A percentile compares a stretch with the other conserved stretches of the same genome.
phyloP scores from a whole-genome alignment of 2,113 vertebrate species.

The Corythornis vintsioides region DNA sequence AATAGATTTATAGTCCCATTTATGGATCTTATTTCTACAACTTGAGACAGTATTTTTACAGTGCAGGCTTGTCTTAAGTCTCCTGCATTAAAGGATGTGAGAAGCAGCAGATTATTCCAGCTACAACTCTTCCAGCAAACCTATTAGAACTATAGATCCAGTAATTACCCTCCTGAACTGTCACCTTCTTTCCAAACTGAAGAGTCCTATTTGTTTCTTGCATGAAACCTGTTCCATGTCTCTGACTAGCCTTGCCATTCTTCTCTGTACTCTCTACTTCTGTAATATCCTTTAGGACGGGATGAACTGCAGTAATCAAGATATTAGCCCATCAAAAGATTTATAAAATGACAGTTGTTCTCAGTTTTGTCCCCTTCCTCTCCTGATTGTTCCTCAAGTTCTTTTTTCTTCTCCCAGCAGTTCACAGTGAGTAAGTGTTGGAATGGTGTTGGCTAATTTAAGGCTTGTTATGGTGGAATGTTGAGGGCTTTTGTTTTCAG shows the following conservation, averaged over 20 bases:
- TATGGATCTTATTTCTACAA: neutral
- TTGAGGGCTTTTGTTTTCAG: conserved; percentile 1
- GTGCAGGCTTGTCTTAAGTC: neutral
- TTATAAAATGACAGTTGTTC: conserved; percentile 33
- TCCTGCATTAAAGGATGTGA: neutral
- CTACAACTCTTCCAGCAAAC: neutral
- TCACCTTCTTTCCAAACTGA: neutral
- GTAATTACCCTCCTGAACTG: neutral
- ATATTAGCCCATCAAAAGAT: conserved; percentile 34
- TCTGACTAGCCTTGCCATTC: conserved; percentile 25
- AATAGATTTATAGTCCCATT: neutral
- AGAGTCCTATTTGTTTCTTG: conserved; percentile 4
- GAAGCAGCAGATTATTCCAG: neutral
- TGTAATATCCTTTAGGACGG: conserved; percentile 21
- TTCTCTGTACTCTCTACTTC: conserved; percentile 45
- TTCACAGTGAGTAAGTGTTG: conserved; percentile 45
- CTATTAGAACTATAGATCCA: neutral
- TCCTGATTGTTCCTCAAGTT: conserved; percentile 49
- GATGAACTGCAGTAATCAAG: conserved; percentile 32
- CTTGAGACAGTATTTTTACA: neutral
- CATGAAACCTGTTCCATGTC: neutral
- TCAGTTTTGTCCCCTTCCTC: conserved; percentile 43
- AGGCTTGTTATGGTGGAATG: conserved; percentile 5
- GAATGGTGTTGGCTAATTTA: conserved; percentile 19
- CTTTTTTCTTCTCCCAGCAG: conserved; percentile 48